phyloP scores from a whole-genome alignment of 1,140 invertebrate species.

The Nebria ingens region DNA sequence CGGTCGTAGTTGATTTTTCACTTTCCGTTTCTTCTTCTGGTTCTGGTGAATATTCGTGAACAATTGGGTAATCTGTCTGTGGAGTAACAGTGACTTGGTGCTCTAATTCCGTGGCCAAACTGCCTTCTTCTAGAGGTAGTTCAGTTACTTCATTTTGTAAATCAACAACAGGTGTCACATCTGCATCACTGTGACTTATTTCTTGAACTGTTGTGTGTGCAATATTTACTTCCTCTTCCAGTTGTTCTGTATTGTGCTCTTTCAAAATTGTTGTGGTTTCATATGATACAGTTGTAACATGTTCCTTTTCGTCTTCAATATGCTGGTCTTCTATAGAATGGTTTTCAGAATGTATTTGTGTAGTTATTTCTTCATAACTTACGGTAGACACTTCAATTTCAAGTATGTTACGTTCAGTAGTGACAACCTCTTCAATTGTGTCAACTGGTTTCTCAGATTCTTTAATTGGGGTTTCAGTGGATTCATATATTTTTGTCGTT shows the following conservation, averaged over 20 bases:
- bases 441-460: conserved; percentile 12
- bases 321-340: not conserved
- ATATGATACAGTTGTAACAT: not conserved
- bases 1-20: not conserved
- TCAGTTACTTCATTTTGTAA: not conserved
- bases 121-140: conserved; percentile 5
- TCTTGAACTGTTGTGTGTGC: conserved; percentile 6
- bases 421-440: conserved; percentile 11
- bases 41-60: not conserved
- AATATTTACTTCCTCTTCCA: not conserved
- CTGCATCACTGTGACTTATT: conserved; percentile 10
- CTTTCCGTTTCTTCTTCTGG: not conserved
- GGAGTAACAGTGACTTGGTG: not conserved
- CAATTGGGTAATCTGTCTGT: too few species aligned
- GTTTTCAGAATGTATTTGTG: not conserved
- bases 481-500: not conserved
- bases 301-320: not conserved
- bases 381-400: not conserved
- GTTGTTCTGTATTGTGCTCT: not conserved
- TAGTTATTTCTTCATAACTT: not conserved
- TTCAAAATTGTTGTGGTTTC: not conserved
- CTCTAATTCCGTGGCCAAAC: conserved; percentile 8
- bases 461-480: not conserved
- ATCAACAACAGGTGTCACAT: conserved; percentile 5
- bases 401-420: conserved; percentile 16